Base-by-base conservation (phyloP, 2,888 invertebrate species). In the Drosophila aldrichi region DNA sequence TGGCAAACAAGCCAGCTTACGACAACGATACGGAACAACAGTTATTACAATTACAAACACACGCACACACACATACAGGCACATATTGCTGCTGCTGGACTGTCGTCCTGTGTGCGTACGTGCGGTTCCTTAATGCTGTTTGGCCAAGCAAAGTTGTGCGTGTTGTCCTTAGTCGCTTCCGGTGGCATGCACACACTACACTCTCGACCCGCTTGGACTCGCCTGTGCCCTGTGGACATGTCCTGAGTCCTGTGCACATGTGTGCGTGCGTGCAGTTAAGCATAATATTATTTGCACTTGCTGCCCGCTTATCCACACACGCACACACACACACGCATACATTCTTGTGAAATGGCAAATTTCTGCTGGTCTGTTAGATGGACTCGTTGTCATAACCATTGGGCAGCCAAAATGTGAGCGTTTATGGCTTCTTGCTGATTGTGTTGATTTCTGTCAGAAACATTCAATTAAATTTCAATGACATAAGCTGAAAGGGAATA, bases 281-380 rank as follows among this genome's bases (percentile, higher is more conserved):
- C 86, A 81, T 86, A 84, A 88, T 88, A 84, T 88, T 84, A 88
- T 88, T 85, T 88, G 84, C 84, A 86, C 85, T 87, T 81, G 87
- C 82, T 73, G 80, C 54, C 55, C 75, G 72, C 65, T 73, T 76
- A 74, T 67, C 57, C 77, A 55, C 59, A 68, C 64, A 52, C 63
- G 64, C 55, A 44, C 57, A n/a, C 36, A n/a, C 40, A 32, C 41
- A 46, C 38, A 52, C 59, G 43, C n/a, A 29, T 6, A n/a, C 6
- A n/a, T 25, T 32, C 48, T 7, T 5, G 29, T 36, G 22, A 71
- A 69, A 64, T 58, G 65, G 64, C 59, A 58, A 73, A 74, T 74
- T 60, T 66, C 66, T 63, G 70, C 59, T 71, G 77, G 75, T 66
- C 77, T 63, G 79, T 74, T 66, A 66, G 58, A 70, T 74, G 46